Evolutionary conservation across 64 coral and sea anemone species (phyloP), one percentile per base, ranked within the genome.

Genomic region (Montipora capricornis): DNA sequence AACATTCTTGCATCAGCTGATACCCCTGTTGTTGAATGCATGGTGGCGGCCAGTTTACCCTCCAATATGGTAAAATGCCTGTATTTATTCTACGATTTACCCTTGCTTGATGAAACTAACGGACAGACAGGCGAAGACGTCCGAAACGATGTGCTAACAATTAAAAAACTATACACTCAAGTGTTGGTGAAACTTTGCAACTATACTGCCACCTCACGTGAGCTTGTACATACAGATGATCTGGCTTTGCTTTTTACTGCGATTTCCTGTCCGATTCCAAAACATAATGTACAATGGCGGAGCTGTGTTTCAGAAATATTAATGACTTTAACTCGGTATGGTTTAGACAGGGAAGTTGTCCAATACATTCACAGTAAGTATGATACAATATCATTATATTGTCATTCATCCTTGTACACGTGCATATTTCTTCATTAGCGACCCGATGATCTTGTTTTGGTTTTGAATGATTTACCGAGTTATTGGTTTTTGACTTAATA

Each of bases 21-120:
- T 84, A 99, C 83, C 24, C 95, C 98, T 46, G 95, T 99, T 37
- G 88, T 99, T n/a, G 91, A 96, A 94, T 96, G 94, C 59, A 99
- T 99, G 98, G 95, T 99, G 12, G 98, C 98, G 1, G 95, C 98
- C 9, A 96, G 91, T 81, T 74, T 99, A 14, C 98, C 98, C 1
- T 99, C 98, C 5, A 96, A 93, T 20, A 89, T 99, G 89, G 95
- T 99, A 46, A 96, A 99, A 78, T 99, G 98, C 92, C 76, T 99
- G 20, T 99, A 95, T 73, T 92, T 99, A 88, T 99, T 99, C 84
- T 99, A 92, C 49, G 98, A 99, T 92, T 87, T 99, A 14, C 94
- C 98, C 13, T 80, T 48, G 10, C 66, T 84, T 3, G 19, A 77
- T 11, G 68, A 74, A 20, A 66, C 49, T 5, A 76, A 69, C 14